Evolutionary conservation across 2,888 invertebrate genomes (phyloP), one percentile per base, ranked within the genome.

Genomic region (Parnassius smintheus): DNA sequence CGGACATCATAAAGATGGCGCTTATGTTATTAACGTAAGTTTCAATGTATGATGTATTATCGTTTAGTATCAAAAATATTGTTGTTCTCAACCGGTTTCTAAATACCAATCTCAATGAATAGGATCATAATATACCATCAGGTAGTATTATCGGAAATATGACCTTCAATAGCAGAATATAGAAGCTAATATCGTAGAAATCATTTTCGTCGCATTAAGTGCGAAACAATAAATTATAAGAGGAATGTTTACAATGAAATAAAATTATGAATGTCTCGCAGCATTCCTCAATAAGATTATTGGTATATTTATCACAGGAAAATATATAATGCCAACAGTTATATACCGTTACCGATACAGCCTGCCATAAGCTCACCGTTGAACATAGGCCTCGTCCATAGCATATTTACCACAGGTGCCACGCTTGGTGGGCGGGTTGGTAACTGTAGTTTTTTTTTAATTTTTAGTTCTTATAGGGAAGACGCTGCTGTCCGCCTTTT

Each of bases 171-270:
- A 7, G 22, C 44, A 51, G 7, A 1, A 18, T n/a, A 58, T 58
- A 58, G n/a, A 25, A 51, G 22, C 41, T 44, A 58, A 44, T 10
- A 58, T 8, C 12, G 25, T 41, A 50, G 18, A 45, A 4, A 12
- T 25, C 4, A 12, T 25, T 2, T 35, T 52, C 2, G 18, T 12
- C 50, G 13, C 13, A 50, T 50, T 50, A 13, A 18, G 13, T 18
- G 22, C 18, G 13, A 18, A 50, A 49, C 9, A 57, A 42, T 57
- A 57, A 49, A 50, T 57, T 46, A 50, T n/a, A 13, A 49, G n/a
- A 35, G 45, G 41, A 56, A 48, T 48, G 48, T 48, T 56, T 48
- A 49, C 46, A 50, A 41, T 57, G 42, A 50, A 56, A 56, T 56
- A 42, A 41, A 50, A 13, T 50, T 18, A 50, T 50, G 41, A 57